A percentile compares a stretch with the other conserved stretches of the same genome.
Conservation (phyloP, 2,797 vertebrate species). For the Lophotriccus pileatus region DNA sequence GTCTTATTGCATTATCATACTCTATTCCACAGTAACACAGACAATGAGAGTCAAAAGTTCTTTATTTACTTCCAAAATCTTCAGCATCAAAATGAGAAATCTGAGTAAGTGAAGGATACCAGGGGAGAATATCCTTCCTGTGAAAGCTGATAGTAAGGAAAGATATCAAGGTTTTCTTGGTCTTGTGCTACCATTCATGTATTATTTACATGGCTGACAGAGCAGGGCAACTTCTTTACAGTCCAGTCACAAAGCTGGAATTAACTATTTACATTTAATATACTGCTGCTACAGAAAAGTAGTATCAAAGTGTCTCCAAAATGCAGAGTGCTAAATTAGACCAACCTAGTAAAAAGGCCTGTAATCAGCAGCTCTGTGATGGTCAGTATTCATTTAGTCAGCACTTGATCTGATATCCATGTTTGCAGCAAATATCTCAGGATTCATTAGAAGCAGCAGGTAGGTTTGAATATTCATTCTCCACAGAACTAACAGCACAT, state of each 20-base stretch:
- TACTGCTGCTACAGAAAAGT: background rate
- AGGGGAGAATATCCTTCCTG: background rate
- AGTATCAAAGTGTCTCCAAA: background rate
- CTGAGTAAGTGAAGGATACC: background rate
- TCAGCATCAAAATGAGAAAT: background rate
- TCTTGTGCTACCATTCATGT: background rate
- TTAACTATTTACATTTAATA: background rate
- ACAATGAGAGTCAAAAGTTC: background rate
- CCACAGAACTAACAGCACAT: background rate
- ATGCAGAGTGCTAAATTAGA: background rate
- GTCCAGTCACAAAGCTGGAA: background rate
- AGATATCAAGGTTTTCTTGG: background rate
- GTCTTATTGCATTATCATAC: background rate
- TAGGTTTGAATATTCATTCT: background rate
- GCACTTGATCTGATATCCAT: background rate
- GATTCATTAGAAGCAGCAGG: background rate
- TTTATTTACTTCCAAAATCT: background rate
- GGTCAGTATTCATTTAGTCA: background rate
- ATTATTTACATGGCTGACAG: background rate
- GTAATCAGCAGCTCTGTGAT: background rate
- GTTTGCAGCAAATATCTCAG: background rate
- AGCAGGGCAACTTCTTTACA: background rate
- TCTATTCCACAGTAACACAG: background rate
- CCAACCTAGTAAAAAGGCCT: background rate
- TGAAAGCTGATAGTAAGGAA: background rate